Percentiles rank a stretch among this genome's conserved stretches.
These are phyloP conservation scores for Eriosoma lanigerum DNA, from an alignment of 1,140 invertebrate genomes.

Conservation along the genomic window DNA sequence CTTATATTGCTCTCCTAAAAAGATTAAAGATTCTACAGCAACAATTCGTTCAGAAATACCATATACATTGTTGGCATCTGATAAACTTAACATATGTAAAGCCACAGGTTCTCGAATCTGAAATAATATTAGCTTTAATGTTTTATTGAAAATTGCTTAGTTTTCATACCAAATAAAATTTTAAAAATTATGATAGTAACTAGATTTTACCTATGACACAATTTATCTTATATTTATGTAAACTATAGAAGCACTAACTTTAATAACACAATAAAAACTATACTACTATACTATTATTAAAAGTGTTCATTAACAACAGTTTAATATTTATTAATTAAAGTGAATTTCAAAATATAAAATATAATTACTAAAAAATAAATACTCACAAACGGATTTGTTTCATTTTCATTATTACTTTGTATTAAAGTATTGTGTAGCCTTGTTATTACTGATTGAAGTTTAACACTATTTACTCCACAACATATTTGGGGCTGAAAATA, in stretches of 20 bases:
- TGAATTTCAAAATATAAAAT: no score
- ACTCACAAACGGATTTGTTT: conserved; percentile 34
- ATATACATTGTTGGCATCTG: conserved; percentile 71
- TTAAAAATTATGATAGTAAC: no score
- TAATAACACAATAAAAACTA: no score
- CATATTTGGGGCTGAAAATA: conserved; percentile 31
- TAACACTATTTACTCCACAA: conserved; percentile 39
- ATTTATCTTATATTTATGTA: no score
- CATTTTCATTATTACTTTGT: conserved; percentile 23
- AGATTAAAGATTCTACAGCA: conserved; percentile 88
- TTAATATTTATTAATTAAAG: no score
- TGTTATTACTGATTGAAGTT: conserved; percentile 51
- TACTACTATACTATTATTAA: no score
- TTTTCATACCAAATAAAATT: no score
- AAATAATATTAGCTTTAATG: not conserved
- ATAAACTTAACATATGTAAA: conserved; percentile 73
- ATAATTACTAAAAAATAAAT: not conserved
- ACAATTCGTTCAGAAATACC: conserved; percentile 84
- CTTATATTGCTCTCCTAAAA: conserved; percentile 84
- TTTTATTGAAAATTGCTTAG: no score
- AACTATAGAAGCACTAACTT: no score
- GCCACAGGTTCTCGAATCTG: conserved; percentile 67
- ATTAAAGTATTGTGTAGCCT: conserved; percentile 49
- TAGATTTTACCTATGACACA: no score
- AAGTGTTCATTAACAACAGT: no score